A percentile compares a stretch with the other conserved stretches of the same genome.
Evolutionary conservation across 2,888 invertebrate species (phyloP).

Genomic region (Agonopterix arenella): DNA sequence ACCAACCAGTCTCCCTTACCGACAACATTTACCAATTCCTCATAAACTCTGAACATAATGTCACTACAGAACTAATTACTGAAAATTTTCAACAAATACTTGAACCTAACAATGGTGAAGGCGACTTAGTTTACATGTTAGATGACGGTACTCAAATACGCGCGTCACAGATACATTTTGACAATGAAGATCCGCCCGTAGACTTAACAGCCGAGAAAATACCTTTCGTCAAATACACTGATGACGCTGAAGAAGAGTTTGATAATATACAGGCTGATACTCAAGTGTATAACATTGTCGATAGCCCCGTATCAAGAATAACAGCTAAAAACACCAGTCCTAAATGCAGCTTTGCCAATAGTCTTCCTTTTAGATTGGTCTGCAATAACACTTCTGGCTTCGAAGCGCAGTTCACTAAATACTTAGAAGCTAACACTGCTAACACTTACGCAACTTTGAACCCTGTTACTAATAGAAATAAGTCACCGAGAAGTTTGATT

Average conservation of each 20-base stretch:
- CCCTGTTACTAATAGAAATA: slow-evolving; percentile 37
- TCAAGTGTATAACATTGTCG: slow-evolving; percentile 47
- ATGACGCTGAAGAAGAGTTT: slow-evolving; percentile 27
- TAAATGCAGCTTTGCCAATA: slow-evolving; percentile 49
- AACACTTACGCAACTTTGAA: slow-evolving; percentile 49
- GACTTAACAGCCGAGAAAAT: slow-evolving; percentile 57
- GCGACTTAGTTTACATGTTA: slow-evolving; percentile 52
- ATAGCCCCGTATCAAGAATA: slow-evolving; percentile 48
- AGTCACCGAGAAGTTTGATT: slow-evolving; percentile 48
- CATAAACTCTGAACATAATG: slow-evolving; percentile 42
- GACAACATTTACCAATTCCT: slow-evolving; percentile 64
- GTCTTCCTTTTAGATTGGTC: slow-evolving; percentile 58
- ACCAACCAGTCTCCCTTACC: slow-evolving; percentile 49
- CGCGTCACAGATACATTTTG: slow-evolving; percentile 68
- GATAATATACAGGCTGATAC: slow-evolving; percentile 23
- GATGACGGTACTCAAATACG: slow-evolving; percentile 67
- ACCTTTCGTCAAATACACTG: slow-evolving; percentile 54
- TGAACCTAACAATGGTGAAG: slow-evolving; percentile 24
- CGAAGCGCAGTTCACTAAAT: slow-evolving; percentile 59
- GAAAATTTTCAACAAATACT: slow-evolving; percentile 34
- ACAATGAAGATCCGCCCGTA: slow-evolving; percentile 57
- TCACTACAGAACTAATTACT: slow-evolving; percentile 17
- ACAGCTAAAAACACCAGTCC: slow-evolving; percentile 40
- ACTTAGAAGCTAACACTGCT: slow-evolving; percentile 38
- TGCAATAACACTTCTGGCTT: slow-evolving; percentile 54